Conservation (phyloP, 2,888 invertebrate genomes). For the Andrena camellia region DNA sequence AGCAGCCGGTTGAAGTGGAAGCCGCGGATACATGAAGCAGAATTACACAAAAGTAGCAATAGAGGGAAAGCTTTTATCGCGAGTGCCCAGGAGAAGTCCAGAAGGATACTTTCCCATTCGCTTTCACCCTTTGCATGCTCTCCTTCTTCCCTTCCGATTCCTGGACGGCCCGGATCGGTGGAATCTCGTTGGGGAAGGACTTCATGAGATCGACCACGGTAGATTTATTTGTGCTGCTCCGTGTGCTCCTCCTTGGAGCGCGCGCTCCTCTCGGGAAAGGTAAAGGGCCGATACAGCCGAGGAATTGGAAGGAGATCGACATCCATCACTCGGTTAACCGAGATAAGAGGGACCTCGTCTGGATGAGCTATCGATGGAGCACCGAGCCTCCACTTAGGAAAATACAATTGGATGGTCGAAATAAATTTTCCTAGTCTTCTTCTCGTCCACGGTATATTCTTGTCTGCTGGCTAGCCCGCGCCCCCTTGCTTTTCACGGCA, state of each 20-base stretch:
- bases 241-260: constrained; percentile 50
- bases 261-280: constrained; percentile 9
- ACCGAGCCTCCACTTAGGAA: constrained; percentile 75
- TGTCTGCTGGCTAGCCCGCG: constrained; percentile 25
- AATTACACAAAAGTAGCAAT: constrained; percentile 64
- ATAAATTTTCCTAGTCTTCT: constrained; percentile 71
- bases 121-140: constrained; percentile 56
- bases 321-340: constrained; percentile 79
- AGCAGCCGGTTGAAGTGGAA: constrained; percentile 41
- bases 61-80: constrained; percentile 64
- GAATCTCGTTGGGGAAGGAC: constrained; percentile 67
- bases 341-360: constrained; percentile 74
- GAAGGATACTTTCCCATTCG: constrained; percentile 66
- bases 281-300: constrained; percentile 46
- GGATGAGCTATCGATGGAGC: constrained; percentile 76
- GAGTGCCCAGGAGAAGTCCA: constrained; percentile 58
- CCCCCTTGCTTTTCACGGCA: constrained; percentile 48
- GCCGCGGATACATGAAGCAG: constrained; percentile 52
- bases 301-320: constrained; percentile 71
- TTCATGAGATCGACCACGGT: constrained; percentile 68
- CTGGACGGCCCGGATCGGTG: constrained; percentile 28
- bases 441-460: constrained; percentile 37
- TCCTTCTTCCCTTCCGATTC: constrained; percentile 34
- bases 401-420: constrained; percentile 77
- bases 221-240: constrained; percentile 75